phyloP scores from a whole-genome alignment of 2,113 vertebrate species.

The Petroica traversi region DNA sequence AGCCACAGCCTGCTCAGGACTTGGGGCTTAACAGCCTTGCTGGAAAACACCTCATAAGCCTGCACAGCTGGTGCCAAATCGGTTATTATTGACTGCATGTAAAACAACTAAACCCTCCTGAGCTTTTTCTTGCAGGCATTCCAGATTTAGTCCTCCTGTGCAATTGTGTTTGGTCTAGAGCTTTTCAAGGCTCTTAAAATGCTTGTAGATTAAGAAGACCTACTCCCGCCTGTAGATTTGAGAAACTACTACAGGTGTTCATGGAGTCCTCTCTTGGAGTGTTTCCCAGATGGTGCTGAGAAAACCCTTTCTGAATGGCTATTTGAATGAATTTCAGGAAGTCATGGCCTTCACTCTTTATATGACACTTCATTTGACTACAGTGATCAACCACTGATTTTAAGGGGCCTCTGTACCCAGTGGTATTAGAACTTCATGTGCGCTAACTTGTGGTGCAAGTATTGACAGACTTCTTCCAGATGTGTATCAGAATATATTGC shows the following conservation, averaged over 20 bases:
- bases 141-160: neutral
- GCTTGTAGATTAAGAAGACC: neutral
- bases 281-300: neutral
- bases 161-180: neutral
- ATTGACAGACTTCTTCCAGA: neutral
- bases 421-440: neutral
- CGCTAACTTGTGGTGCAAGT: neutral
- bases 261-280: neutral
- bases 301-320: neutral
- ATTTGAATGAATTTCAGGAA: neutral
- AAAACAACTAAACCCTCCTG: neutral
- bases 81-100: neutral
- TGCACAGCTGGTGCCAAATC: neutral
- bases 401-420: neutral
- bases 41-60: neutral
- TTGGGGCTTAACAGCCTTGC: neutral
- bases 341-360: neutral
- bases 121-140: neutral
- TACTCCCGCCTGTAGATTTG: neutral
- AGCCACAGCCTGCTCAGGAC: rapidly evolving
- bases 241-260: neutral
- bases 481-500: neutral
- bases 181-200: neutral
- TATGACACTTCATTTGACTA: neutral
- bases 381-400: neutral